These are phyloP conservation scores for Drosophila rubida DNA, from an alignment of 2,888 invertebrate species.

Conservation along the genomic window DNA sequence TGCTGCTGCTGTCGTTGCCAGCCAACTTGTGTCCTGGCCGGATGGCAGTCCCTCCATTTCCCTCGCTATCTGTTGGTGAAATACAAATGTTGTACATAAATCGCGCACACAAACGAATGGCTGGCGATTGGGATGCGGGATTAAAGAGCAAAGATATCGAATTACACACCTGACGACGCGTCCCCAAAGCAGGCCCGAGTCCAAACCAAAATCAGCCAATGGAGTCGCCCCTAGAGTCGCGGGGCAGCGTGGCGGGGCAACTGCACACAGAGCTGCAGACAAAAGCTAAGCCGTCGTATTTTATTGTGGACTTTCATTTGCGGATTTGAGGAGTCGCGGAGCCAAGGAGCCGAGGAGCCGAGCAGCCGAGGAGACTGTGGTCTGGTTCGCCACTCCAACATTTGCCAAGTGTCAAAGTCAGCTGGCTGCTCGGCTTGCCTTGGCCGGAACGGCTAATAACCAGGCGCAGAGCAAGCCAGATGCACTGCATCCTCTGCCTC, in stretches of 20 bases:
- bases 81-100: conserved; percentile 79
- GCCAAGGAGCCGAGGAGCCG: background rate
- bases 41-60: conserved; percentile 31
- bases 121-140: conserved; percentile 74
- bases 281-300: conserved; percentile 79
- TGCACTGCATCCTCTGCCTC: conserved; percentile 63
- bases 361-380: conserved; percentile 7
- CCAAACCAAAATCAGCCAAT: conserved; percentile 18
- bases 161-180: conserved; percentile 83
- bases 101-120: conserved; percentile 80
- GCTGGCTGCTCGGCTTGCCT: conserved; percentile 37
- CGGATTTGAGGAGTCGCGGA: conserved; percentile 27
- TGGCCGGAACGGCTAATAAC: conserved; percentile 61
- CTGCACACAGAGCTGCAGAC: conserved; percentile 35
- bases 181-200: conserved; percentile 10
- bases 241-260: background rate
- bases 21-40: conserved; percentile 50
- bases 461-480: conserved; percentile 29
- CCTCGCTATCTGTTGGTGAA: conserved; percentile 25
- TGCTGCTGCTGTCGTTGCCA: conserved; percentile 45
- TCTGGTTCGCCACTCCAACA: conserved; percentile 31
- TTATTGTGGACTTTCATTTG: conserved; percentile 77
- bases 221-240: background rate
- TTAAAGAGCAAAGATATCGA: conserved; percentile 83
- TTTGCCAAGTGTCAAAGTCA: conserved; percentile 75